Percentiles rank a stretch among this genome's conserved stretches.
Conservation (phyloP, 2,888 invertebrate species). For the Drosophila koepferae region DNA sequence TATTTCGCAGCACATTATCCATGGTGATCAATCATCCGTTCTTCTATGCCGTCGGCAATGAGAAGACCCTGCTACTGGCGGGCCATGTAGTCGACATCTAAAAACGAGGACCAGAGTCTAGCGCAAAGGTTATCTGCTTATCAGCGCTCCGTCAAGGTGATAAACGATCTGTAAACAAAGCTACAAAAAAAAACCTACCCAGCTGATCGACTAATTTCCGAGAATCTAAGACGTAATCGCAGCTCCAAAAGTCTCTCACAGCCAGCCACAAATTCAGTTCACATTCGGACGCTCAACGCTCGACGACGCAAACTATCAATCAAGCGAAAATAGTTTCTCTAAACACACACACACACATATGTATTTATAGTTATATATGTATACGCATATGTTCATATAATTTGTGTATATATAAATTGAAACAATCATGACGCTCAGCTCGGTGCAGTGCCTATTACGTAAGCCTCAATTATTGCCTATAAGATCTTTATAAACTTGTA, state of each 20-base stretch:
- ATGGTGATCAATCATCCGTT: slow-evolving; percentile 79
- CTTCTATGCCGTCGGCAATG: slow-evolving; percentile 65
- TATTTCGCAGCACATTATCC: slow-evolving; percentile 64
- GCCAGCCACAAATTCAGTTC: slow-evolving; percentile 53
- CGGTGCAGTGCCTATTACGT: slow-evolving; percentile 67
- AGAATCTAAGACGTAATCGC: slow-evolving; percentile 33
- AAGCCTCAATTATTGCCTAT: slow-evolving; percentile 60
- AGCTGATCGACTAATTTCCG: slow-evolving; percentile 23
- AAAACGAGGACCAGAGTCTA: background rate
- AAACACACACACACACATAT: slow-evolving; percentile 1
- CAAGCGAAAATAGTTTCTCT: slow-evolving; percentile 27
- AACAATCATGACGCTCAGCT: slow-evolving; percentile 46
- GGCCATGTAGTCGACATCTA: slow-evolving; percentile 71
- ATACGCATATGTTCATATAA: slow-evolving; percentile 11
- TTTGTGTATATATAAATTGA: slow-evolving; percentile 31
- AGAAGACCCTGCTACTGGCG: slow-evolving; percentile 60
- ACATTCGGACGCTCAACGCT: slow-evolving; percentile 57
- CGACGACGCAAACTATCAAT: slow-evolving; percentile 52
- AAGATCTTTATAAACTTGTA: slow-evolving; percentile 40
- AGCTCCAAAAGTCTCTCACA: slow-evolving; percentile 39
- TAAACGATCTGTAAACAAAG: slow-evolving; percentile 65
- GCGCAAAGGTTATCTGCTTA: slow-evolving; percentile 35
- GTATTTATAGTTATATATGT: slow-evolving; percentile 16
- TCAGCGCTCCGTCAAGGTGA: slow-evolving; percentile 64
- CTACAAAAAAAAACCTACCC: slow-evolving; percentile 9